Evolutionary conservation across 2,888 invertebrate genomes (phyloP), one percentile per base, ranked within the genome.

Genomic region (Cephus runcator): DNA sequence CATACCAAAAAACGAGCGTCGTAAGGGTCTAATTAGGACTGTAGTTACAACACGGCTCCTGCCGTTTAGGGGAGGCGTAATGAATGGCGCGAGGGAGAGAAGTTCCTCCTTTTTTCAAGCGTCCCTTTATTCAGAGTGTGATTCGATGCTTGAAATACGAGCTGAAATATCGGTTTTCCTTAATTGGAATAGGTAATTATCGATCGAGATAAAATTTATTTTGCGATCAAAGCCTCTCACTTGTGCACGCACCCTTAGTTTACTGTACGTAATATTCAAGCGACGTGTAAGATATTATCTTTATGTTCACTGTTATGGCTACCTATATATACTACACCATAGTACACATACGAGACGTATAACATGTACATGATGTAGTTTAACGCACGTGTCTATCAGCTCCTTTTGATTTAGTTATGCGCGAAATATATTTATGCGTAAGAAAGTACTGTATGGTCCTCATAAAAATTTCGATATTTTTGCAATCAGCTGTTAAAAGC

Each of bases 1-100:
- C 81, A 78, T 78, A 75, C 73, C 34, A 35, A 78, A 78, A 76
- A 33, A 77, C 75, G 75, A 75, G 12, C 69, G 69, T 69, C 36
- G 33, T 69, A 36, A 75, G 71, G 71, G 33, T 77, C 75, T 75
- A 75, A 77, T 77, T 77, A 75, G 40, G 40, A 23, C 40, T 56
- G 23, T 56, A 56, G 23, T 56, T 56, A 56, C 40, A 56, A 56
- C 40, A 56, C 40, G 23, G 40, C 40, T 56, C 23, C 40, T 56
- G 40, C 23, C 40, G 23, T 56, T 56, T 56, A 56, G 40, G 40
- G 40, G 40, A 56, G 40, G 40, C 23, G 6, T 56, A 56, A 56
- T 56, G 23, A 56, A 56, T 56, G 40, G 40, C 6, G 6, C 23
- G 40, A 56, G 40, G 23, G 40, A 23, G 23, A 56, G 40, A 1